These are phyloP conservation scores for Drosophila mettleri DNA, from an alignment of 2,888 invertebrate species.

Conservation along the genomic window DNA sequence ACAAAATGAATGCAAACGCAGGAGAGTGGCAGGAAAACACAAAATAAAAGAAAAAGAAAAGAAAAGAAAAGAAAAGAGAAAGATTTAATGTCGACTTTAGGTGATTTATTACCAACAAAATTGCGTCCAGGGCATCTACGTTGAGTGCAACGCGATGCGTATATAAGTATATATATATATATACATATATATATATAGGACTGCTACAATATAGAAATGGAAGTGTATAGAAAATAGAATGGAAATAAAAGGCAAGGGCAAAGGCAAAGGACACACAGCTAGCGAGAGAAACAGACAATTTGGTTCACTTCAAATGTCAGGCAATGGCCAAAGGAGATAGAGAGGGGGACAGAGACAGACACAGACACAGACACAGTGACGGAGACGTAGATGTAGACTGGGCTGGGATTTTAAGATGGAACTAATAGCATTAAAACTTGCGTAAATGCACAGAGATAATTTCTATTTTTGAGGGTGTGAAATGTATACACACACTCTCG, in stretches of 20 bases:
- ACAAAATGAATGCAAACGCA: constrained; percentile 53
- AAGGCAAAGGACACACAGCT: constrained; percentile 66
- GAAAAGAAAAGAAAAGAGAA: constrained; percentile 59
- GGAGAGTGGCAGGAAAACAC: constrained; percentile 43
- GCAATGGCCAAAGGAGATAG: constrained; percentile 42
- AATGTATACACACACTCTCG: constrained; percentile 61
- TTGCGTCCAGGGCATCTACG: constrained; percentile 79
- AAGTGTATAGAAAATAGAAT: constrained; percentile 71
- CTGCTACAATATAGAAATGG: constrained; percentile 63
- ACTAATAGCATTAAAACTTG: constrained; percentile 81
- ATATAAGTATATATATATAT: not conserved
- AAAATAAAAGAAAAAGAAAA: constrained; percentile 34
- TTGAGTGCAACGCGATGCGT: constrained; percentile 67
- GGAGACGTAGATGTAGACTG: constrained; percentile 24
- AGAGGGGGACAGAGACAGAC: constrained; percentile 27
- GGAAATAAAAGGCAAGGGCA: constrained; percentile 55
- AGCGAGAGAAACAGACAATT: constrained; percentile 67
- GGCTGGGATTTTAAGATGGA: constrained; percentile 76
- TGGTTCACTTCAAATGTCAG: constrained; percentile 77
- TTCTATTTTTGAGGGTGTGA: constrained; percentile 82
- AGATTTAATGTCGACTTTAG: constrained; percentile 84
- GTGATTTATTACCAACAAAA: constrained; percentile 84
- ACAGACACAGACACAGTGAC: constrained; percentile 20
- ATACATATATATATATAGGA: not conserved
- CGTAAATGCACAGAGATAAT: constrained; percentile 81